phyloP scores from a whole-genome alignment of 35 echinoderm and acorn worm species.

The Anneissia japonica region DNA sequence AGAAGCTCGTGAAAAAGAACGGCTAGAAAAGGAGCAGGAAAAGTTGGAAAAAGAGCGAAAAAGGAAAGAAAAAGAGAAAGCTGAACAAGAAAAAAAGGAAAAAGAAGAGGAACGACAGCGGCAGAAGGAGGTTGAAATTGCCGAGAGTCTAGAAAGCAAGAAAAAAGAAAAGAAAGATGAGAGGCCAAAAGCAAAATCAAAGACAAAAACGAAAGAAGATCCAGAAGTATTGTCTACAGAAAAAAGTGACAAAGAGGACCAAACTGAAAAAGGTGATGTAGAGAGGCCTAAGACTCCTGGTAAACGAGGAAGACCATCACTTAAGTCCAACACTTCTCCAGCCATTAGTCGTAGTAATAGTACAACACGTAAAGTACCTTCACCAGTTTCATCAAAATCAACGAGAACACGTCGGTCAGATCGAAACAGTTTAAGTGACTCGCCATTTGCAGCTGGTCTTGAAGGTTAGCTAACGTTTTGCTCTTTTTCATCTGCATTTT shows the following conservation, averaged over 20 bases:
- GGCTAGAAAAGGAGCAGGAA: slow-evolving; percentile 25
- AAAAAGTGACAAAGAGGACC: slow-evolving; percentile 21
- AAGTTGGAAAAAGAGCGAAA: slow-evolving; percentile 28
- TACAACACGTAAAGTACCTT: slow-evolving; percentile 29
- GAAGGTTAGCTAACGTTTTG: slow-evolving; percentile 33
- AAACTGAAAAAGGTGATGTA: slow-evolving; percentile 37
- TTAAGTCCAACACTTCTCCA: slow-evolving; percentile 19
- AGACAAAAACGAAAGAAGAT: background rate
- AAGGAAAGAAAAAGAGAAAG: slow-evolving; percentile 37
- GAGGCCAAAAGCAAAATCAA: background rate
- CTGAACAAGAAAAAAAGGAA: slow-evolving; percentile 53
- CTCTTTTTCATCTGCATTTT: background rate
- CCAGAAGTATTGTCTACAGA: background rate
- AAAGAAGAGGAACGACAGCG: slow-evolving; percentile 51
- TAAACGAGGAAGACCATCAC: slow-evolving; percentile 64
- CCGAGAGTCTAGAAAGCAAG: slow-evolving; percentile 26
- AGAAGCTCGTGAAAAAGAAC: slow-evolving; percentile 33
- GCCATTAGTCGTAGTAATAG: slow-evolving; percentile 14
- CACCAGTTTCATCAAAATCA: slow-evolving; percentile 15
- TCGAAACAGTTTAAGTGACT: slow-evolving; percentile 82
- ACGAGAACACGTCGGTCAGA: slow-evolving; percentile 75
- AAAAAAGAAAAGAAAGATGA: slow-evolving; percentile 31
- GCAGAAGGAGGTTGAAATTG: slow-evolving; percentile 37
- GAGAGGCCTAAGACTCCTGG: slow-evolving; percentile 39
- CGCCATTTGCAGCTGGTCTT: slow-evolving; percentile 84